Evolutionary conservation across 2,797 vertebrate genomes (phyloP), one percentile per base, ranked within the genome.

Genomic region (Hippoglossus hippoglossus): DNA sequence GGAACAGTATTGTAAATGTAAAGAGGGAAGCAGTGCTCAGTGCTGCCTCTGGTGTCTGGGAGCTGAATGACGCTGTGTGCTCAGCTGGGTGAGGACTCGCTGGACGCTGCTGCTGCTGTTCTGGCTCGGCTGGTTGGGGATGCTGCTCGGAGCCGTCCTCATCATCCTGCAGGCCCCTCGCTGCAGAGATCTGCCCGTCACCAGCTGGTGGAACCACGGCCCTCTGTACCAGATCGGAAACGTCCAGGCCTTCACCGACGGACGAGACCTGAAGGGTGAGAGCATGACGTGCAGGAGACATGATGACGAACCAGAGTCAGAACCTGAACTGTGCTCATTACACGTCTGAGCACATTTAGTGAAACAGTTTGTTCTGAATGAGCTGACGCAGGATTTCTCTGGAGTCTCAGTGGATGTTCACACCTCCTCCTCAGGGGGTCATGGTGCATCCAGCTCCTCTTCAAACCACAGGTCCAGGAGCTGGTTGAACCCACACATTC

Each of bases 81-180:
- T 6, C 77, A 95, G 94, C 31, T 98, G 97, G 97, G 94, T 96
- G 26, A 87, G 94, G 65, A 93, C 94, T 0, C 95, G 97, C 63
- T 96, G 96, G 95, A 85, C 84, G 0, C 90, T 98, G 72, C 94
- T 98, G 52, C 44, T 95, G 71, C 87, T 97, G 0, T 98, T 98
- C 92, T 98, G 96, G 97, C 80, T 97, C 1, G 96, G 95, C 79
- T 98, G 97, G 97, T 52, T 96, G 24, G 96, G 94, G 46, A 97
- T 97, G 96, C 78, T 98, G 73, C 93, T 76, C 0, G 96, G 95
- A 0, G 96, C 97, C 0, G 89, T 97, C 11, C 88, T 89, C 79
- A 95, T 98, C 87, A 95, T 97, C 64, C 87, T 97, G 39, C 95
- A 92, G 70, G 96, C 96, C 0, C 97, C 97, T 0, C 94, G 93